Percentiles rank a stretch among this genome's conserved stretches.
Conservation (phyloP, 2,113 vertebrate genomes). For the Lepus timidus region DNA sequence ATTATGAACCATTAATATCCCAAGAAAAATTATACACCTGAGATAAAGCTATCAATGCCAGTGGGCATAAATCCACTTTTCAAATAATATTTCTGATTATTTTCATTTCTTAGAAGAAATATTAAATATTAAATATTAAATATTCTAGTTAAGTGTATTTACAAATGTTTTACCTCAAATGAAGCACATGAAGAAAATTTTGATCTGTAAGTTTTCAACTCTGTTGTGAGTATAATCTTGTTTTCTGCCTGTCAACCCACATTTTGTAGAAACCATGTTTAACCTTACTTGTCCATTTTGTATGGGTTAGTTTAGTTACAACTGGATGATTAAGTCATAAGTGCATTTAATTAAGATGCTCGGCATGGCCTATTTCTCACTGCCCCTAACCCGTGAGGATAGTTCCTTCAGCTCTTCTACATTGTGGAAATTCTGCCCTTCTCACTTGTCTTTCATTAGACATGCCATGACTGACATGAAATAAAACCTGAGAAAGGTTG, state of each 20-base stretch:
- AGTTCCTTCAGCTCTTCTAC: not conserved
- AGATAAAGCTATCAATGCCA: not conserved
- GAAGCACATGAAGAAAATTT: not conserved
- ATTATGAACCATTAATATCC: not conserved
- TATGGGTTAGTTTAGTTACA: constrained; percentile 13
- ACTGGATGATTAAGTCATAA: not conserved
- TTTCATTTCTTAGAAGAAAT: not conserved
- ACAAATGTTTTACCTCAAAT: not conserved
- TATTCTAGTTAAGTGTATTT: not conserved
- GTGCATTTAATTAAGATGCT: not conserved
- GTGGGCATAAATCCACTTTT: not conserved
- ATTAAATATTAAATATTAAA: not conserved
- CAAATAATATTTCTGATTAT: not conserved
- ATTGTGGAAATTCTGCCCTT: not conserved
- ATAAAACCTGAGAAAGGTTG: not conserved
- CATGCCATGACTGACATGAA: not conserved
- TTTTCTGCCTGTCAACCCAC: not conserved
- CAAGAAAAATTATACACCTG: not conserved
- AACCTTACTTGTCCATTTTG: not conserved
- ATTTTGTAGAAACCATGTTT: constrained; percentile 14
- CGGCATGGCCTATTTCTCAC: not conserved
- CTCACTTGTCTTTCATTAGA: not conserved
- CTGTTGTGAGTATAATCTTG: not conserved
- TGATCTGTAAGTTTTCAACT: not conserved
- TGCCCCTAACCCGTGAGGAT: not conserved